phyloP scores from a whole-genome alignment of 1,140 invertebrate genomes.

The Delia radicum region DNA sequence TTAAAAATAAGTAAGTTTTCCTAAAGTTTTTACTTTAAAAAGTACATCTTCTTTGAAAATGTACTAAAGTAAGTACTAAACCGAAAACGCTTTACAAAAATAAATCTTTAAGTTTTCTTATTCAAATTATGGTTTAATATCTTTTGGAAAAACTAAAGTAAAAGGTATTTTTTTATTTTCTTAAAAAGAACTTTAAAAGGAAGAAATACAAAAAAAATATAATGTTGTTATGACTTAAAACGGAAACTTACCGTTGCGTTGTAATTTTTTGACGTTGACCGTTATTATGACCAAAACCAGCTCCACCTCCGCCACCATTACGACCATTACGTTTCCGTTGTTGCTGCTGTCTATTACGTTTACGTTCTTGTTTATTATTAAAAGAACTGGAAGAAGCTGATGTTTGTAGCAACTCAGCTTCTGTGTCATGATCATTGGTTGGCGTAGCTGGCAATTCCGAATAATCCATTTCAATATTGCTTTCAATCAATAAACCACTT shows the following conservation, averaged over 20 bases:
- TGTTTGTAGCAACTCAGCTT: background rate
- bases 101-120: too few relatives aligned
- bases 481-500: conserved; percentile 28
- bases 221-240: conserved; percentile 9
- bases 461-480: conserved; percentile 28
- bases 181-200: too few relatives aligned
- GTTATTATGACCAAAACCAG: background rate
- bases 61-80: too few relatives aligned
- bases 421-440: background rate
- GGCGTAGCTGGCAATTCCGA: background rate
- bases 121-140: too few relatives aligned
- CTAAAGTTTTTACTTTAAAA: too few relatives aligned
- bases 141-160: too few relatives aligned
- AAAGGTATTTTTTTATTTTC: background rate
- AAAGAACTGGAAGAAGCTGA: background rate
- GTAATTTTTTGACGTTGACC: conserved; percentile 28
- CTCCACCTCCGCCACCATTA: background rate
- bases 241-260: conserved; percentile 30
- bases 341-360: conserved; percentile 24
- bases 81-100: too few relatives aligned
- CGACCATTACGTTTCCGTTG: conserved; percentile 12
- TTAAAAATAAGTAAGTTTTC: too few relatives aligned
- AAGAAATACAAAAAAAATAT: too few relatives aligned
- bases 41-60: background rate
- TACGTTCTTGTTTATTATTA: background rate